phyloP scores from a whole-genome alignment of 2,797 vertebrate species.

The Semotilus atromaculatus region DNA sequence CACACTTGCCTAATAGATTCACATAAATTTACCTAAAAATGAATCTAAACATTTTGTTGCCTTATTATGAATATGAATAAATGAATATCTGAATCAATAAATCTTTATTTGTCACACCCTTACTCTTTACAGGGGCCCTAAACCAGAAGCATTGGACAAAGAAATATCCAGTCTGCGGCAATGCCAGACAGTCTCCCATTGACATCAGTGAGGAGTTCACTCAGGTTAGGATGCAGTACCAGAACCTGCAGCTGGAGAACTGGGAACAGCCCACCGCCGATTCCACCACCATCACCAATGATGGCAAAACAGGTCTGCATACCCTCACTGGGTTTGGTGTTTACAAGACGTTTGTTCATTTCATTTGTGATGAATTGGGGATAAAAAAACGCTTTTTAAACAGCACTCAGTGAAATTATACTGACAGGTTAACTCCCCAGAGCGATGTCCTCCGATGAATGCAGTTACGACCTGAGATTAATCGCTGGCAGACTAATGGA shows the following conservation, averaged over 20 bases:
- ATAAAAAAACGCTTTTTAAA: conserved; percentile 4
- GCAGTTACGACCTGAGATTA: conserved; percentile 20
- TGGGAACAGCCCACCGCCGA: conserved; percentile 76
- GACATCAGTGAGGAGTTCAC: conserved; percentile 94
- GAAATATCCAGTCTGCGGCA: conserved; percentile 89
- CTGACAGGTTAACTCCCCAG: conserved; percentile 58
- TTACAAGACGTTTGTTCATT: not conserved
- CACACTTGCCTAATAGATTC: not conserved
- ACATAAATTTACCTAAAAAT: not conserved
- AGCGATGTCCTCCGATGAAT: not conserved
- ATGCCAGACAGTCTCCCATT: conserved; percentile 91
- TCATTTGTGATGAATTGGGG: not conserved
- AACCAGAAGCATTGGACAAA: conserved; percentile 91
- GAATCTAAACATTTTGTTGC: not conserved
- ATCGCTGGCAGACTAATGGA: conserved; percentile 11
- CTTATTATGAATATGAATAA: too few species aligned
- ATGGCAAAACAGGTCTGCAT: conserved; percentile 90
- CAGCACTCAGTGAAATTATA: conserved; percentile 57
- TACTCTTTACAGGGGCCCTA: conserved; percentile 79
- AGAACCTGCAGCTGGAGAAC: conserved; percentile 88
- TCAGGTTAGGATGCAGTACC: conserved; percentile 90
- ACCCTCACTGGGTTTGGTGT: not conserved
- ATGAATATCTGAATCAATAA: too few species aligned
- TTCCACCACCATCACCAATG: conserved; percentile 85
- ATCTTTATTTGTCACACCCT: not conserved